Conservation (phyloP, 2,888 invertebrate species). For the Dryobotodes eremita region DNA sequence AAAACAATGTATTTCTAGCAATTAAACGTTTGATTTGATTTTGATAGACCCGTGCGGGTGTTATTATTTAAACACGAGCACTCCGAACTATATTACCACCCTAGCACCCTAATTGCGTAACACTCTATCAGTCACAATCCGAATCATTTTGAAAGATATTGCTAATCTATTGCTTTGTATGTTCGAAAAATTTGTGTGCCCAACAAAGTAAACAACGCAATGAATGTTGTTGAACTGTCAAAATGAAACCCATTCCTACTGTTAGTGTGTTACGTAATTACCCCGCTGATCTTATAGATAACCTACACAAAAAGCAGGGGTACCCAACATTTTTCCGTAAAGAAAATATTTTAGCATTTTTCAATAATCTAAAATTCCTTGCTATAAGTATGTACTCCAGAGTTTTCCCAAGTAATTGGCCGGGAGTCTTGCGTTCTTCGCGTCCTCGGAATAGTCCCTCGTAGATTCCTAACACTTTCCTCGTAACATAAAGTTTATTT, state of each 20-base stretch:
- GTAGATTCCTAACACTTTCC: conserved; percentile 39
- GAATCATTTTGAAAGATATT: no score
- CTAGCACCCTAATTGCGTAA: no score
- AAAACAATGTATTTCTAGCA: no score
- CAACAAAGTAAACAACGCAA: no score
- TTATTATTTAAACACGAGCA: not conserved
- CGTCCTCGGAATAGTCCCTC: conserved; percentile 27
- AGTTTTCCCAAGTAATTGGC: conserved; percentile 24
- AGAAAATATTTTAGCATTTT: not conserved
- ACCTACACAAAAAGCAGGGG: not conserved
- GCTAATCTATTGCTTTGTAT: no score
- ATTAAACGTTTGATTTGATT: no score
- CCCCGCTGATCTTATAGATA: not conserved
- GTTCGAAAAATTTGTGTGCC: no score
- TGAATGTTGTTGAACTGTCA: no score
- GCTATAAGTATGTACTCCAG: conserved; percentile 7
- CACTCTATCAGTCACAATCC: no score
- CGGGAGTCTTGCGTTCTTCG: not conserved
- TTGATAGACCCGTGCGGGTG: no score
- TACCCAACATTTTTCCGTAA: not conserved
- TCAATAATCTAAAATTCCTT: conserved; percentile 5
- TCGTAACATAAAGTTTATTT: conserved; percentile 56
- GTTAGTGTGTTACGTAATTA: no score
- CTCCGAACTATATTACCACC: not conserved
- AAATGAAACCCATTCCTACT: no score